These are phyloP conservation scores for Marmota monax DNA, from an alignment of 2,113 vertebrate species.

Conservation along the genomic window DNA sequence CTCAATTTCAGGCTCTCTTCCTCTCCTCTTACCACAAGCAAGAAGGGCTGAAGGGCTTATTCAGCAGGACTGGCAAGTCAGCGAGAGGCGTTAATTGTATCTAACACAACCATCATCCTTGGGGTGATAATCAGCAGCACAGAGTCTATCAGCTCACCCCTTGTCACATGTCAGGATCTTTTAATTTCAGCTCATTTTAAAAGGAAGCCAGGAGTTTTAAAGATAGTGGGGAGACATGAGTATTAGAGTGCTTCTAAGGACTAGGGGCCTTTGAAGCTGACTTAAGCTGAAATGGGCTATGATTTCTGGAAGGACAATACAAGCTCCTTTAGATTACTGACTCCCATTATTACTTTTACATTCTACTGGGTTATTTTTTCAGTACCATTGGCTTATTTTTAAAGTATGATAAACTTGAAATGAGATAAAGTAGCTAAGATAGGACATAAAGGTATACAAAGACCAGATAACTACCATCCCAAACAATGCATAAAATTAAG, in stretches of 20 bases:
- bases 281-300: not conserved
- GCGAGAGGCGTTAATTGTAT: constrained; percentile 83
- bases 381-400: not conserved
- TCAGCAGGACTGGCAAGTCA: constrained; percentile 80
- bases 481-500: constrained; percentile 54
- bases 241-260: not conserved
- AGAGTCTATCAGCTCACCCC: constrained; percentile 68
- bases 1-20: constrained; percentile 66
- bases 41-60: constrained; percentile 66
- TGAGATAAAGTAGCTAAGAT: not conserved
- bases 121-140: constrained; percentile 68
- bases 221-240: constrained; percentile 32
- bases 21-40: constrained; percentile 26
- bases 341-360: not conserved
- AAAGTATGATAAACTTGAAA: constrained; percentile 26
- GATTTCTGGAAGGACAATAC: constrained; percentile 24
- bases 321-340: not conserved
- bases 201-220: constrained; percentile 62
- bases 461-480: not conserved
- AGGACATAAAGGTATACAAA: not conserved
- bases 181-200: constrained; percentile 75
- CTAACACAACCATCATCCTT: constrained; percentile 79
- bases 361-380: not conserved
- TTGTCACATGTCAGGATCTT: constrained; percentile 74
- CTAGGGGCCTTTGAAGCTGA: not conserved